These are phyloP conservation scores for Eunapius fragilis DNA, from an alignment of 37 sponge, comb jelly and placozoan species.

Conservation along the genomic window DNA sequence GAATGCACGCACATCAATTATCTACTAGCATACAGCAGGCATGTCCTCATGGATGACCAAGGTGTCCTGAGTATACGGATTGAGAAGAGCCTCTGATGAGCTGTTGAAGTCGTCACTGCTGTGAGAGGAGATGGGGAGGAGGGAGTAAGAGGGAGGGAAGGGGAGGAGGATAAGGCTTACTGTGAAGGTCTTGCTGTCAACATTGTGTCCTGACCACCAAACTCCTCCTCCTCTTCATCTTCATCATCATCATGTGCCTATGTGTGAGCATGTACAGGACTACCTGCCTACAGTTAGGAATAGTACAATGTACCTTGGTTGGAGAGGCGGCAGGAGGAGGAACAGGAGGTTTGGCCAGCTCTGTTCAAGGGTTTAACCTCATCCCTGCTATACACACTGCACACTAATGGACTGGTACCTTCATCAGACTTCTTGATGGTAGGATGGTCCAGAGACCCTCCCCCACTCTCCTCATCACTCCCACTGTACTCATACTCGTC, in stretches of 20 bases:
- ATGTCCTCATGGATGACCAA: conserved; percentile 43
- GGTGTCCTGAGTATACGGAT: conserved; percentile 36
- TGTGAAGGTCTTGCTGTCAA: conserved; percentile 23
- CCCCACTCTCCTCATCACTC: conserved; percentile 58
- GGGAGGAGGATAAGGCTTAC: conserved; percentile 1
- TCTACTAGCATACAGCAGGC: conserved; percentile 14
- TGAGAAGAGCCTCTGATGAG: conserved; percentile 3
- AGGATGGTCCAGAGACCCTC: conserved; percentile 55
- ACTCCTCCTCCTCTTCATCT: conserved; percentile 67
- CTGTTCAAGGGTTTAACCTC: not conserved
- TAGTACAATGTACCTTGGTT: not conserved
- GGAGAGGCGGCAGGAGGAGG: conserved; percentile 11
- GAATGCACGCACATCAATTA: too few species aligned
- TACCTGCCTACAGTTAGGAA: not conserved
- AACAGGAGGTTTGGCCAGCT: not conserved
- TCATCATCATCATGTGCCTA: conserved; percentile 56
- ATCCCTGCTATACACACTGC: not conserved
- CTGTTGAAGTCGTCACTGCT: conserved; percentile 34
- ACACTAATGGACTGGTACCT: not conserved
- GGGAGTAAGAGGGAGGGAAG: not conserved
- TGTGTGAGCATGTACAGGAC: not conserved
- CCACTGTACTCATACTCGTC: conserved; percentile 65
- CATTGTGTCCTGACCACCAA: conserved; percentile 53
- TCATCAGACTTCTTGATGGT: conserved; percentile 66
- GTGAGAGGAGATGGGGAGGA: not conserved